These are phyloP conservation scores for Nemotelus pantherinus DNA, from an alignment of 2,888 invertebrate genomes.

Conservation along the genomic window DNA sequence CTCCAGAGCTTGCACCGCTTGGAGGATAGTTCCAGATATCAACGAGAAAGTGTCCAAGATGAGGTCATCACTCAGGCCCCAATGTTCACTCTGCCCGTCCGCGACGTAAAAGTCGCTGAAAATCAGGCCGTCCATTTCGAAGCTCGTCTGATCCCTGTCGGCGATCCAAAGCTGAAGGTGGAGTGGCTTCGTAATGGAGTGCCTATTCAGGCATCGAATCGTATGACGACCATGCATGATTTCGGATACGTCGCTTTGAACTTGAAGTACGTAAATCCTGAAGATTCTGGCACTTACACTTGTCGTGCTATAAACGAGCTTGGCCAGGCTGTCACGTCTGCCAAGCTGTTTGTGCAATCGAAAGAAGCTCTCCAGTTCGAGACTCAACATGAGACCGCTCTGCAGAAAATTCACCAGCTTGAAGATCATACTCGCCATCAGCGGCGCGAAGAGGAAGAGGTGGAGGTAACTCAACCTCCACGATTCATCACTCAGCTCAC, in stretches of 20 bases:
- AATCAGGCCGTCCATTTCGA: slow-evolving; percentile 95
- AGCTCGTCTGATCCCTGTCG: slow-evolving; percentile 92
- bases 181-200: slow-evolving; percentile 95
- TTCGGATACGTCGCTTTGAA: slow-evolving; percentile 97
- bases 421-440: slow-evolving; percentile 85
- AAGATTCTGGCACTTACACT: slow-evolving; percentile 96
- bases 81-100: slow-evolving; percentile 90
- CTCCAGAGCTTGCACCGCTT: slow-evolving; percentile 82
- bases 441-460: slow-evolving; percentile 83
- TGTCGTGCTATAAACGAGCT: slow-evolving; percentile 92
- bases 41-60: slow-evolving; percentile 78
- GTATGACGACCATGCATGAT: slow-evolving; percentile 94
- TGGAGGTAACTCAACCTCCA: slow-evolving; percentile 83
- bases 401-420: slow-evolving; percentile 85
- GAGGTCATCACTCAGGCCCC: slow-evolving; percentile 87
- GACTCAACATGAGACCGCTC: slow-evolving; percentile 87
- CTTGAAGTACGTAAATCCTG: slow-evolving; percentile 93
- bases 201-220: slow-evolving; percentile 91
- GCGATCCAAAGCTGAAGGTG: slow-evolving; percentile 90
- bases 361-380: slow-evolving; percentile 89
- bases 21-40: slow-evolving; percentile 81
- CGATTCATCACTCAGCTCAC: slow-evolving; percentile 86
- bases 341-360: slow-evolving; percentile 88
- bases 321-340: slow-evolving; percentile 94
- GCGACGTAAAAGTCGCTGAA: slow-evolving; percentile 85